These are phyloP conservation scores for Bubo blakistoni DNA, from an alignment of 2,113 vertebrate species.

Conservation along the genomic window DNA sequence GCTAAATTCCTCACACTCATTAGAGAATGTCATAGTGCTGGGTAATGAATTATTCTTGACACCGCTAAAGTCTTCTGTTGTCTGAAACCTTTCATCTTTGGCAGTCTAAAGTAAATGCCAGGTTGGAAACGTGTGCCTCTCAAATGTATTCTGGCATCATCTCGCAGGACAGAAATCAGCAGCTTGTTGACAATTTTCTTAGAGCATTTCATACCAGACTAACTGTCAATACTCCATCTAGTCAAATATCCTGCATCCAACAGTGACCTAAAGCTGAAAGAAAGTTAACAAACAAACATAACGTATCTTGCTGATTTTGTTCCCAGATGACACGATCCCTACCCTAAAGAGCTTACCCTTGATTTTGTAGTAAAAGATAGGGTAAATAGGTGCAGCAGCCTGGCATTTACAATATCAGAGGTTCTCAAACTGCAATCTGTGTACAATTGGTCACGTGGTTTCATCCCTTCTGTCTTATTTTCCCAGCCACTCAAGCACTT, in stretches of 20 bases:
- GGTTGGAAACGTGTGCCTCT: neutral
- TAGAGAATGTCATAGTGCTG: constrained; percentile 34
- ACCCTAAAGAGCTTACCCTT: neutral
- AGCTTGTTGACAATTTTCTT: constrained; percentile 62
- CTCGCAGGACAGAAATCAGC: constrained; percentile 12
- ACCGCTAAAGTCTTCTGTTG: constrained; percentile 22
- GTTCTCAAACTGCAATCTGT: neutral
- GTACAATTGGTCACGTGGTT: neutral
- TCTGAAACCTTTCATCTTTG: constrained; percentile 58
- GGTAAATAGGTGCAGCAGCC: neutral
- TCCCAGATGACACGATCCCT: neutral
- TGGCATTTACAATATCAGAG: constrained; percentile 7
- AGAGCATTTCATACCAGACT: constrained; percentile 44
- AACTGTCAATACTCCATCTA: constrained; percentile 32
- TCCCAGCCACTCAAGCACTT: neutral
- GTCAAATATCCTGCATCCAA: constrained; percentile 20
- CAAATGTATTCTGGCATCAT: constrained; percentile 40
- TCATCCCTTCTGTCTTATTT: neutral
- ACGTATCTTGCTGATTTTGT: neutral
- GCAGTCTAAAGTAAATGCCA: constrained; percentile 56
- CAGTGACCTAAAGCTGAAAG: neutral
- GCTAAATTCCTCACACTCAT: constrained; percentile 31
- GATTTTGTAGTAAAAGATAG: neutral
- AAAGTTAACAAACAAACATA: constrained; percentile 26
- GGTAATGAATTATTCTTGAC: constrained; percentile 44